Conservation (phyloP, 1,140 invertebrate genomes). For the Condylostylus longicornis region DNA sequence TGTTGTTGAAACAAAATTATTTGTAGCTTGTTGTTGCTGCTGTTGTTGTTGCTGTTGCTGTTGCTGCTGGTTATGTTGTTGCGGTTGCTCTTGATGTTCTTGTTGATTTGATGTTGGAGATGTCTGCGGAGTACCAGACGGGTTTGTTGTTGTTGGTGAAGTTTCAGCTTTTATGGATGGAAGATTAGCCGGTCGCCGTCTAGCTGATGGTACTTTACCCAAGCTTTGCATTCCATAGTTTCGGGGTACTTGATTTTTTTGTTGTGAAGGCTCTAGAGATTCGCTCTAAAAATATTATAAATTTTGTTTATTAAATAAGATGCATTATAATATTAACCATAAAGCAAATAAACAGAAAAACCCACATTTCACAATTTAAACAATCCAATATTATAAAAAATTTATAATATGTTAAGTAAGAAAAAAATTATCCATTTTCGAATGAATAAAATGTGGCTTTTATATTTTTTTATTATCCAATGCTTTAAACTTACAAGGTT, state of each 20-base stretch:
- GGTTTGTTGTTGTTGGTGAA: slow-evolving; percentile 49
- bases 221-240: slow-evolving; percentile 98
- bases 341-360: slow-evolving; percentile 2
- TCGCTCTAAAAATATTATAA: slow-evolving; percentile 48
- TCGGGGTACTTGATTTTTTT: slow-evolving; percentile 72
- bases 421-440: no score
- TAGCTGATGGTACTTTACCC: slow-evolving; percentile 89
- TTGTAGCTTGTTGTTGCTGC: slow-evolving; percentile 7
- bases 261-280: slow-evolving; percentile 69
- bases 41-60: slow-evolving; percentile 10
- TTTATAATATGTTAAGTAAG: no score
- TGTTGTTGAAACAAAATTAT: neutral
- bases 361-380: no score
- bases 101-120: neutral
- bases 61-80: slow-evolving; percentile 11
- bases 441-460: slow-evolving; percentile 2
- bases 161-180: slow-evolving; percentile 93
- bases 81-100: slow-evolving; percentile 5
- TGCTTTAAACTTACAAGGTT: slow-evolving; percentile 50
- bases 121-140: neutral
- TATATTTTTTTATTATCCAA: slow-evolving; percentile 10
- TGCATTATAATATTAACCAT: slow-evolving; percentile 5
- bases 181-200: slow-evolving; percentile 90
- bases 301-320: slow-evolving; percentile 4
- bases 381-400: no score